Base-by-base conservation (phyloP, 2,113 vertebrate species). In the Haemorhous mexicanus region DNA sequence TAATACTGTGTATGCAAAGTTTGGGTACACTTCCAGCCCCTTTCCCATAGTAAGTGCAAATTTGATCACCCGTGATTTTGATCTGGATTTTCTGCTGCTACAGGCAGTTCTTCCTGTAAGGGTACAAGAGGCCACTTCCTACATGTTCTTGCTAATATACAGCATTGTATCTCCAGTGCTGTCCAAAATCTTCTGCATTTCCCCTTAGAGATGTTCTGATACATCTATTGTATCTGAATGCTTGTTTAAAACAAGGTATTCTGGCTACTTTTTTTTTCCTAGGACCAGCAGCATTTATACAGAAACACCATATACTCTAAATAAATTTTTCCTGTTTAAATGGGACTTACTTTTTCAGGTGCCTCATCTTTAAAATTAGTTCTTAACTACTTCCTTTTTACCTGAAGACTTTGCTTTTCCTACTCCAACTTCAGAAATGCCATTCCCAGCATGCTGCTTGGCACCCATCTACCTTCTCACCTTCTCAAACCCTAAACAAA, bases 91-190 rank as follows among this genome's bases (percentile, higher is more conserved):
- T 76, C 47, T 63, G 32, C 32, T 84, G 68, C 50, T 55, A 55
- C 22, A 55, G 61, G 19, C 28, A 64, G 6, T 64, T 79, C 24
- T 75, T 64, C 49, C 35, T 75, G 13, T 32, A 43, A 53, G 27
- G 27, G 70, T 73, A 44, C 39, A 68, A 49, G 11, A 68, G 32
- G 21, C 33, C 30, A 35, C 49, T 49, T 77, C 28, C 64, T 37
- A 15, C 20, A 14, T 0, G 0, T 37, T 67, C 47, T 43, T 32
- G 16, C 47, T 68, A 27, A 62, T 3, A 6, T 26, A 52, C 17
- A 80, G 23, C 37, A 32, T 19, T 88, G 30, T 32, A 44, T 44
- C 28, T 56, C 56, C 56, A 79, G 16, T 28, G 16, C 39, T 64
- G 37, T 30, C 63, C 47, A 86, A 73, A 52, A 41, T 27, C 13